Evolutionary conservation across 2,888 invertebrate species (phyloP).

Genomic region (Neria commutata): DNA sequence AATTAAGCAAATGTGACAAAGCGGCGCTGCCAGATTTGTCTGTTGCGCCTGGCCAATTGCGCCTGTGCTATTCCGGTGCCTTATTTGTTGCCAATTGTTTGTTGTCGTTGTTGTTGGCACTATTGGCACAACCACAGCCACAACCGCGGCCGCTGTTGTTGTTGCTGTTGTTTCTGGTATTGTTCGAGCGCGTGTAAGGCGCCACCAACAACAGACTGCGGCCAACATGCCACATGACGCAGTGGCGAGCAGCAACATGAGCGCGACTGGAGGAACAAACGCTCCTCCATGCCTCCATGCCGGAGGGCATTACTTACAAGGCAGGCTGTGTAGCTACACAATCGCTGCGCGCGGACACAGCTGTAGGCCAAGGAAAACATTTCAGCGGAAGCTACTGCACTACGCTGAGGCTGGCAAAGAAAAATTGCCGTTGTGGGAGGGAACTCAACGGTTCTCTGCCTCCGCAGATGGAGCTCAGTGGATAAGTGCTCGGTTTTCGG

Average conservation of each 20-base stretch:
- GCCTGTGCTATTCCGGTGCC: conserved; percentile 42
- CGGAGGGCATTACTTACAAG: no score
- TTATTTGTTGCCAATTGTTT: conserved; percentile 58
- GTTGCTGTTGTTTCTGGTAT: conserved; percentile 34
- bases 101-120: no score
- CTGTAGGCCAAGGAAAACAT: conserved; percentile 27
- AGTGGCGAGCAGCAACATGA: background rate
- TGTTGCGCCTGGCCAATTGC: no score
- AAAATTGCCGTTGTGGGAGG: no score
- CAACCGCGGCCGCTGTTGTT: conserved; percentile 20
- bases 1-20: conserved; percentile 6
- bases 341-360: conserved; percentile 20
- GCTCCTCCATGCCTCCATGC: no score
- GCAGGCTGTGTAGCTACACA: background rate
- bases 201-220: conserved; percentile 19
- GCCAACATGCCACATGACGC: background rate
- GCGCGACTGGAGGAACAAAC: conserved; percentile 19
- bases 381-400: conserved; percentile 22
- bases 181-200: conserved; percentile 27
- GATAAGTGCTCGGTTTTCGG: no score
- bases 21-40: background rate
- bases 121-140: no score
- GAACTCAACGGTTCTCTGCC: no score
- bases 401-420: conserved; percentile 21
- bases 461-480: no score